phyloP scores from a whole-genome alignment of 2,797 vertebrate species.

The Telmatherina bonti region DNA sequence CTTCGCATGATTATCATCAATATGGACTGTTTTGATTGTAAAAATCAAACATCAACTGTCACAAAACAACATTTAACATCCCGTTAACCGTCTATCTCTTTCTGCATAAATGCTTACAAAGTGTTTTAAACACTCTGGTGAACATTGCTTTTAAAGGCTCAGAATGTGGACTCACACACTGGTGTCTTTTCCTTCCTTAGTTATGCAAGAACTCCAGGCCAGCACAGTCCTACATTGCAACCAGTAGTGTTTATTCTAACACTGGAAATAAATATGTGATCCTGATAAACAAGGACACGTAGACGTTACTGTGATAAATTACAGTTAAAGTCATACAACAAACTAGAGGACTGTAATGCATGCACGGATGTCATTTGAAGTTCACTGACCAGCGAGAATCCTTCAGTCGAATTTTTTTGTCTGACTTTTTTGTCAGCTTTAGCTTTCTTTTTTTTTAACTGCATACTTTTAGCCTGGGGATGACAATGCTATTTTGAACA shows the following conservation, averaged over 20 bases:
- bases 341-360: neutral
- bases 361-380: neutral
- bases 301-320: neutral
- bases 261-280: no score
- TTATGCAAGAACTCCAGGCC: neutral
- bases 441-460: no score
- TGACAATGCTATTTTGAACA: neutral
- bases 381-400: neutral
- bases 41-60: no score
- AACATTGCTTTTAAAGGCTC: constrained; percentile 25
- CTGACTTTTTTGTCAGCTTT: neutral
- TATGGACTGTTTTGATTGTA: no score
- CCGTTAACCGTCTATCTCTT: no score
- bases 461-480: neutral
- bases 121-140: neutral
- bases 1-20: no score
- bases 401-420: neutral
- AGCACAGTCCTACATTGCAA: neutral
- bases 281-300: neutral
- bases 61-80: neutral
- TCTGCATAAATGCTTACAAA: constrained; percentile 7
- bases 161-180: constrained; percentile 20
- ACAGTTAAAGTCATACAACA: neutral
- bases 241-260: no score
- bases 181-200: neutral